Conservation (phyloP, 2,888 invertebrate species). For the Drosophila kanekoi region DNA sequence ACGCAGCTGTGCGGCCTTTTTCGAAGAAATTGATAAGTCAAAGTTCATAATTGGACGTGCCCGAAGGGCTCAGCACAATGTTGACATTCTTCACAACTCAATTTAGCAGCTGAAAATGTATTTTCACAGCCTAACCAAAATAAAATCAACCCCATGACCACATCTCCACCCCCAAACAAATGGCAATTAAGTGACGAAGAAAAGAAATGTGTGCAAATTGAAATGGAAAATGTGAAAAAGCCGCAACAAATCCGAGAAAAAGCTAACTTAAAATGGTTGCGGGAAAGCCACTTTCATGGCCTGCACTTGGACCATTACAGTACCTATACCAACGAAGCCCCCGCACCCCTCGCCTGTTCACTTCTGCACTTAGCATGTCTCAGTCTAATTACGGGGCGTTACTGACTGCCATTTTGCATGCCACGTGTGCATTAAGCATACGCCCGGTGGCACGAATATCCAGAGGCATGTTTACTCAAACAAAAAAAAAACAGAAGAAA, state of each 20-base stretch:
- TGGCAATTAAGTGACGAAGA: constrained; percentile 36
- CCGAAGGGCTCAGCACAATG: constrained; percentile 18
- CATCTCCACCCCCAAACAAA: background rate
- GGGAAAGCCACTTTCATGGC: constrained; percentile 44
- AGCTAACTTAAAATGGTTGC: constrained; percentile 30
- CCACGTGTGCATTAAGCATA: constrained; percentile 64
- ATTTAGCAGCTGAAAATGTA: constrained; percentile 39
- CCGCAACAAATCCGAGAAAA: constrained; percentile 35
- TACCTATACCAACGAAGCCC: background rate
- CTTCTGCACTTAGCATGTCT: constrained; percentile 68
- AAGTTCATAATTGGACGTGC: constrained; percentile 69
- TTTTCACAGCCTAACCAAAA: constrained; percentile 16
- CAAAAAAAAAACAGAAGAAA: constrained; percentile 4
- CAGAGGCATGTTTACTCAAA: constrained; percentile 54
- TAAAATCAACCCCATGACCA: background rate
- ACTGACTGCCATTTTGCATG: constrained; percentile 75
- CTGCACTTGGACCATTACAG: constrained; percentile 57
- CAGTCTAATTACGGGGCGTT: constrained; percentile 73
- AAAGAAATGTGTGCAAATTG: constrained; percentile 54
- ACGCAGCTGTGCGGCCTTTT: constrained; percentile 47
- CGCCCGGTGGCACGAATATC: constrained; percentile 54
- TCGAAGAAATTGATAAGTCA: constrained; percentile 74
- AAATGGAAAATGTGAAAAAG: constrained; percentile 48
- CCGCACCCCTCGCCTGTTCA: background rate
- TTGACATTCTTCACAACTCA: constrained; percentile 42